Evolutionary conservation across 2,888 invertebrate species (phyloP).

Genomic region (Drosophila antonietae): DNA sequence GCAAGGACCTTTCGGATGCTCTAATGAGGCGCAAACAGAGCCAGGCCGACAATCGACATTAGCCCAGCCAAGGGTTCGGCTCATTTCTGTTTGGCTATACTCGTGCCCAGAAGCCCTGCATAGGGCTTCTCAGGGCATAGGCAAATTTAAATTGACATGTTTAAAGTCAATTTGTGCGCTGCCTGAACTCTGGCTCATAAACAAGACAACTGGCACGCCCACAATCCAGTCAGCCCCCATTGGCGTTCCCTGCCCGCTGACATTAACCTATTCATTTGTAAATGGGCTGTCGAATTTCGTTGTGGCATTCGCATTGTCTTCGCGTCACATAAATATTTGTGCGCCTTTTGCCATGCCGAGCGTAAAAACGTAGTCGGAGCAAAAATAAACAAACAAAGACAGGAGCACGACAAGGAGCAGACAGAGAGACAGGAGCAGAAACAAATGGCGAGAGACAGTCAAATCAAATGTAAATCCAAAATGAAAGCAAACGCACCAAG

Average conservation of each 20-base stretch:
- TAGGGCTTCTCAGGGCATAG: background rate
- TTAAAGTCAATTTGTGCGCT: constrained; percentile 72
- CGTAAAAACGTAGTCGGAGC: constrained; percentile 68
- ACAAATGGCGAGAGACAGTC: constrained; percentile 55
- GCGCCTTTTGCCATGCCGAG: constrained; percentile 70
- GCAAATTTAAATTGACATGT: constrained; percentile 73
- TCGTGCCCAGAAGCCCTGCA: background rate
- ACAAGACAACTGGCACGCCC: constrained; percentile 50
- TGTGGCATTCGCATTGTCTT: constrained; percentile 54
- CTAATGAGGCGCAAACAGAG: constrained; percentile 66
- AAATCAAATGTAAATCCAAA: constrained; percentile 81
- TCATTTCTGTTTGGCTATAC: background rate
- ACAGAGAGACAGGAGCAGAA: constrained; percentile 3
- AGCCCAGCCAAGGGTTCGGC: background rate
- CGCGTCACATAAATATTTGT: constrained; percentile 78
- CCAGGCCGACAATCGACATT: constrained; percentile 16
- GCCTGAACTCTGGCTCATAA: constrained; percentile 66
- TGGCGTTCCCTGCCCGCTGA: constrained; percentile 27
- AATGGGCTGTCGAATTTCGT: constrained; percentile 76
- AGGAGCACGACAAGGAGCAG: constrained; percentile 8
- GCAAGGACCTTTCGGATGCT: constrained; percentile 47
- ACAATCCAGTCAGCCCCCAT: background rate
- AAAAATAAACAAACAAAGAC: constrained; percentile 45
- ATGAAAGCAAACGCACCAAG: constrained; percentile 71
- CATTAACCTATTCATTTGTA: constrained; percentile 80